Base-by-base conservation (phyloP, 2,888 invertebrate genomes). In the Bellardia bayeri region DNA sequence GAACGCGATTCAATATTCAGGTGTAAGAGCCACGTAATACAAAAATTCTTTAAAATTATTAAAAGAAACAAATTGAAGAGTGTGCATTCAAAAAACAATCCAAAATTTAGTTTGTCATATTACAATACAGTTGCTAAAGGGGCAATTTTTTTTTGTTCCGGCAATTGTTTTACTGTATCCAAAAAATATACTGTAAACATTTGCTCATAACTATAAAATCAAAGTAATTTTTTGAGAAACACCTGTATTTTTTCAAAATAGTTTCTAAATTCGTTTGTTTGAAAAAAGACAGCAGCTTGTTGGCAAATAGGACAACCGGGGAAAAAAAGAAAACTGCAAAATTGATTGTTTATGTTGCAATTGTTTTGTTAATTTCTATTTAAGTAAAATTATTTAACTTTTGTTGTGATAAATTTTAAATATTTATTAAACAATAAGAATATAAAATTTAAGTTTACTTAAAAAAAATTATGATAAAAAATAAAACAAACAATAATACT, bases 401-500 rank as follows among this genome's bases (percentile, higher is more conserved):
- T 85, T 87, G 82, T 85, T 85, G 87, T 87, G 87, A 87, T 87
- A 82, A 56, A 79, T 85, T 85, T 82, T 81, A 37, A 84, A 83
- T 83, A 83, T 83, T 87, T 74, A 81, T 68, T 49, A 87, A 82
- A 64, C 63, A 40, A 45, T 78, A 84, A 81, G 23, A 79, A 75
- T 74, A 72, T 69, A 66, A 71, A 45, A 56, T 56, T 69, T 76
- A 85, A 87, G 56, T 82, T 74, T 75, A 49, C 61, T 40, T 45
- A 23, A 74, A 61, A 82, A 68, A 45, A 42, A 75, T 33, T 51
- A 74, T 51, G 2, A 66, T 30, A 66, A 64, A 79, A 58, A 78
- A 58, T 33, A 45, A 45, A 45, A 68, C 42, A 37, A 63, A 68
- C 45, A 85, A 80, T 56, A 82, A 75, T 81, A 84, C 33, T 71